A percentile compares a stretch with the other conserved stretches of the same genome.
phyloP scores from a whole-genome alignment of 2,113 vertebrate species.

The Lycocorax pyrrhopterus region DNA sequence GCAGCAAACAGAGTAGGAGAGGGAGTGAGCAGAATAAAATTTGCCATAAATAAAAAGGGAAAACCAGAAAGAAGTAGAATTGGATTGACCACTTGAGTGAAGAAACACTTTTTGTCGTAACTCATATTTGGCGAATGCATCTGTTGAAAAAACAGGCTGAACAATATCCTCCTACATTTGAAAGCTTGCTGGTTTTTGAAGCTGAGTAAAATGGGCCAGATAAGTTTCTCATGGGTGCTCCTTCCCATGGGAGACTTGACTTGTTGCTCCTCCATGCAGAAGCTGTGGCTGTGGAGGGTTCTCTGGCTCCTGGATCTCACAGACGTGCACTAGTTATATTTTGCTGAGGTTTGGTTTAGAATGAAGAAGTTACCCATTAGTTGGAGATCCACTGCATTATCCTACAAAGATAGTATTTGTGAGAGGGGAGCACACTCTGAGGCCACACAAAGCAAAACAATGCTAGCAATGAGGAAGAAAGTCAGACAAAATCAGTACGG shows the following conservation, averaged over 20 bases:
- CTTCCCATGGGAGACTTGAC: not conserved
- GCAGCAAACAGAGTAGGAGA: not conserved
- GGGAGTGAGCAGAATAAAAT: not conserved
- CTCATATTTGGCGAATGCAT: not conserved
- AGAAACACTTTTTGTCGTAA: not conserved
- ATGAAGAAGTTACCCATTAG: not conserved
- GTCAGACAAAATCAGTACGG: not conserved
- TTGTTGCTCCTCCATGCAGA: accelerated
- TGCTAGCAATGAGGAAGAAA: not conserved
- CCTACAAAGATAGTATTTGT: not conserved
- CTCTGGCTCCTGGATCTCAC: not conserved
- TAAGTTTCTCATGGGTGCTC: not conserved
- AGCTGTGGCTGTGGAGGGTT: not conserved
- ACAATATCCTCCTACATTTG: not conserved
- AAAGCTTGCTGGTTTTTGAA: not conserved
- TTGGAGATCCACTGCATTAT: not conserved
- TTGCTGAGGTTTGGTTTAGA: not conserved
- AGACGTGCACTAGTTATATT: not conserved
- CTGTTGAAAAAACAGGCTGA: not conserved
- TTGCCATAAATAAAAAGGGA: not conserved
- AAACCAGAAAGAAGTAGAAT: not conserved
- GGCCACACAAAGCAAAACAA: not conserved
- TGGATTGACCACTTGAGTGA: not conserved
- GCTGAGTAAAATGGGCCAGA: not conserved
- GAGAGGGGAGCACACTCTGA: not conserved